phyloP scores from a whole-genome alignment of 2,797 vertebrate genomes.

The Brotula barbata region DNA sequence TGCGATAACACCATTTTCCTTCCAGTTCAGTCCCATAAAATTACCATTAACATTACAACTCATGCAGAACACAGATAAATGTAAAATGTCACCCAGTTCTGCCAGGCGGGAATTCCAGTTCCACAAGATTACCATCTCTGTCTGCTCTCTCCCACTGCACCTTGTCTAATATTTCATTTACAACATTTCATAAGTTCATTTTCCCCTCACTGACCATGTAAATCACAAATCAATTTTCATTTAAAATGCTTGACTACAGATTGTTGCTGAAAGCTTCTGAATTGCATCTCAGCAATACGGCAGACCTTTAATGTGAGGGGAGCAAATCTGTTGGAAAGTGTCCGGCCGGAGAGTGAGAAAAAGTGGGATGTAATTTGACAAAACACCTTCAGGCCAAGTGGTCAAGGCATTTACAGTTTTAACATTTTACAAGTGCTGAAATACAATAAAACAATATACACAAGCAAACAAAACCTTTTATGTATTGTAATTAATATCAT shows the following conservation, averaged over 20 bases:
- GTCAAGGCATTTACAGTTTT: slow-evolving; percentile 64
- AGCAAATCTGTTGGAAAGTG: slow-evolving; percentile 83
- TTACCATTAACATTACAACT: slow-evolving; percentile 99
- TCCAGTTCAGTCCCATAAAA: slow-evolving; percentile 99
- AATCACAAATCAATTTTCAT: slow-evolving; percentile 99
- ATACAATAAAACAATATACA: slow-evolving; percentile 63
- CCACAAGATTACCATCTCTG: slow-evolving; percentile 94
- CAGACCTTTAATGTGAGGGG: slow-evolving; percentile 86
- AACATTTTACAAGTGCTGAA: slow-evolving; percentile 55
- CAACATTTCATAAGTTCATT: slow-evolving; percentile 99
- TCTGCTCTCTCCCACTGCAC: slow-evolving; percentile 77
- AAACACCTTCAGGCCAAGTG: slow-evolving; percentile 68
- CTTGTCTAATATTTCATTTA: slow-evolving; percentile 99
- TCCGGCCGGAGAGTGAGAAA: slow-evolving; percentile 33
- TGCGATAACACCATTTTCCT: slow-evolving; percentile 96
- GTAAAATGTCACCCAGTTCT: slow-evolving; percentile 99
- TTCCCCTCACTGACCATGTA: slow-evolving; percentile 99
- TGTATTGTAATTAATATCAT: slow-evolving; percentile 39
- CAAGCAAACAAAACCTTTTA: slow-evolving; percentile 5
- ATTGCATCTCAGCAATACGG: slow-evolving; percentile 84
- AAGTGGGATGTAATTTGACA: slow-evolving; percentile 70
- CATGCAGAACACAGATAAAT: slow-evolving; percentile 99
- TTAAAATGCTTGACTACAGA: slow-evolving; percentile 96
- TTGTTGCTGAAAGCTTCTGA: slow-evolving; percentile 90
- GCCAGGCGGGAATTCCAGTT: slow-evolving; percentile 97